Evolutionary conservation across 2,113 vertebrate genomes (phyloP), one percentile per base, ranked within the genome.

Genomic region (Burhinus oedicnemus): DNA sequence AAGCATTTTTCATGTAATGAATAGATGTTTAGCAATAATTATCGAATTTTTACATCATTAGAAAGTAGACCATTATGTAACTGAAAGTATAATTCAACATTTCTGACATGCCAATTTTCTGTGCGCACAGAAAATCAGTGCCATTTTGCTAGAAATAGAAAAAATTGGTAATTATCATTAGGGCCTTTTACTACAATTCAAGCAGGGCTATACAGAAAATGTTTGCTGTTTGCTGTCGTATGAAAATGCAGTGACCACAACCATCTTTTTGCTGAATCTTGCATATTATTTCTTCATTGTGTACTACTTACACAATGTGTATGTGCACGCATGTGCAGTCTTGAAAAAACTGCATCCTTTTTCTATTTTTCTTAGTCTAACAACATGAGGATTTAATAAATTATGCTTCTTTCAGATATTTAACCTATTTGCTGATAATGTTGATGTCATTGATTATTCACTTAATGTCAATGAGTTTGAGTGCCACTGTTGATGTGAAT

Each of bases 251-350:
- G 8, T 51, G 18, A 5, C 16, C 5, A 5, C 29, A 88, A 20
- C 4, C 27, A 42, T 38, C 6, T 55, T 75, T 77, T 87, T 72
- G 22, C 34, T 65, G 29, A 85, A 47, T 72, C 9, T 83, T 77
- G 14, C 13, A 7, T 62, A 20, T 62, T 89, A 82, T 81, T 81
- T 93, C 40, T 82, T 81, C 18, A 16, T 66, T 93, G 25, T 64
- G 22, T 75, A 21, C 45, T 38, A 25, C 15, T 49, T 80, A 68
- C 4, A 36, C 23, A 22, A 79, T 69, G 9, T 30, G 8, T n/a
- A 42, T n/a, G 3, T 49, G 12, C 19, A 40, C 0, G 1, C 1
- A 1, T 49, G n/a, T 49, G 5, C 11, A 91, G 6, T 60, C 45
- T 84, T 27, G 36, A 85, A 93, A 85, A 38, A 47, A 18, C 9